Evolutionary conservation across 2,797 vertebrate genomes (phyloP), one percentile per base, ranked within the genome.

Genomic region (Emydoidea blandingii): DNA sequence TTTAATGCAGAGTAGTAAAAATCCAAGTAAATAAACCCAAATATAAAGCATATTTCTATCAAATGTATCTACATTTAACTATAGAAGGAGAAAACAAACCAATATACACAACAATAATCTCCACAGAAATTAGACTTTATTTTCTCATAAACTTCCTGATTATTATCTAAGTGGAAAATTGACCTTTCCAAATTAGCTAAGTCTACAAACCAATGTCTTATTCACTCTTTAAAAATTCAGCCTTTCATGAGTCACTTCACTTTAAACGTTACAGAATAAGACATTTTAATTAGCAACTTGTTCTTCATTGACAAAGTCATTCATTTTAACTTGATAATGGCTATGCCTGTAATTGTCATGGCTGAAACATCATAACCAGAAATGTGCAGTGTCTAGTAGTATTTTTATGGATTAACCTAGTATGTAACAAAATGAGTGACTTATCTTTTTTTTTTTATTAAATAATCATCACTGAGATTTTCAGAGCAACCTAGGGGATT

Each of bases 121-220:
- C 53, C 89, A 37, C 21, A 74, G 85, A 44, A 92, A 91, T 89
- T 87, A 86, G 65, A 86, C 90, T 83, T 76, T 76, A 44, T 44
- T 27, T 76, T 6, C 23, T 44, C 23, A 14, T 76, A 27, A 11
- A 76, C 12, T 76, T 92, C 62, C 74, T 37, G 31, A 81, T 85
- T 84, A 90, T 2, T n/a, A 92, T 54, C 74, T 23, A 80, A 57
- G 86, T 37, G 4, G 80, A 90, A 94, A 92, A 8, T 16, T 27
- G 11, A 7, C 41, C 3, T 85, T 93, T 87, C 83, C 21, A 81
- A 78, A 96, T 57, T 57, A 82, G 3, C n/a, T 83, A 14, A 21
- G 34, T 87, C 92, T 96, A 76, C n/a, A 89, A 84, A 18, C 44
- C 50, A 8, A 4, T 19, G 84, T 44, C 44, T 44, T 44, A 44